Base-by-base conservation (phyloP, 2,888 invertebrate species). In the Ochropacha duplaris region DNA sequence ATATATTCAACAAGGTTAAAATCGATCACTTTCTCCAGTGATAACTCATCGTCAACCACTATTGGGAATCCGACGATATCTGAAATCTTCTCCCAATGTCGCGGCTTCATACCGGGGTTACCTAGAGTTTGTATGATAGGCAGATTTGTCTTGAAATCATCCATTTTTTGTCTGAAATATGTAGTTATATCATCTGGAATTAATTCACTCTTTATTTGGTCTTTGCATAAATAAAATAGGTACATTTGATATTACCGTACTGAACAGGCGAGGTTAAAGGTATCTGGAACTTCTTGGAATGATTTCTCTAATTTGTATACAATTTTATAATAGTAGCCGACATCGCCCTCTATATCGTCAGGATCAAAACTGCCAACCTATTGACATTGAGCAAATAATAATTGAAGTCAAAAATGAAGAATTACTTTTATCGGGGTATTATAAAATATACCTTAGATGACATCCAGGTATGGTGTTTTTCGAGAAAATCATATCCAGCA, bases 41-140 rank as follows among this genome's bases (percentile, higher is more conserved):
- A 97, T 65, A 97, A 92, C 28, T 96, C 96, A 0, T 96, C 95
- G 60, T 98, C 97, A 0, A 98, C 96, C 61, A 96, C 94, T 49
- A 99, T 96, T 0, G 98, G 97, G 84, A 98, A 98, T 0, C 99
- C 99, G 68, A 99, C 97, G 61, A 98, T 97, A 77, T 99, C 98
- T 0, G 98, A 98, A 5, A 99, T 96, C 87, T 96, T 96, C 78
- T 98, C 98, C 99, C 99, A 99, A 84, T 99, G 99, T 0, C 98
- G 94, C 1, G 93, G 94, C 78, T 97, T 97, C 95, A 99, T 95
- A 56, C 98, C 98, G 0, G 98, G 98, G 92, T 99, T 99, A 51
- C 99, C 99, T 22, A 99, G 89, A 0, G 98, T 98, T 81, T 96
- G 95, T 44, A 99, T 96, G n/a, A 99, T 96, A 0, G 99, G 98